A percentile compares a stretch with the other conserved stretches of the same genome.
These are phyloP conservation scores for Chrysaora quinquecirrha DNA, from an alignment of 30 jellyfish, hydroid and myxozoan genomes.

Conservation along the genomic window DNA sequence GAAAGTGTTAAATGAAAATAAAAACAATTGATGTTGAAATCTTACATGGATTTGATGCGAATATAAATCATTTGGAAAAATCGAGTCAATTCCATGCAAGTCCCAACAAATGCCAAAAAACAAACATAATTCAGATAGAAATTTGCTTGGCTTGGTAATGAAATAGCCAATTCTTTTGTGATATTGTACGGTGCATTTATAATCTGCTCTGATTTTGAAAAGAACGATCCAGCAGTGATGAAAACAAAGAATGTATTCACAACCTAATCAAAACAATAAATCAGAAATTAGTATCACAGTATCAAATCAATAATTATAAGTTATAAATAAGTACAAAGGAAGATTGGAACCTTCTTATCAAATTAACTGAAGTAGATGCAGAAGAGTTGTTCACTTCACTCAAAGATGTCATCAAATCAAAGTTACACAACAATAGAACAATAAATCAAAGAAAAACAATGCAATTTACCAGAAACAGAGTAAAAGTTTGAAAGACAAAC, in stretches of 20 bases:
- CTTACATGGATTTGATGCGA: not conserved
- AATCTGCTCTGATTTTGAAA: slow-evolving; percentile 47
- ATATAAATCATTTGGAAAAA: slow-evolving; percentile 34
- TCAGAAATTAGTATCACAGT: not conserved
- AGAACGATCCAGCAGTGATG: slow-evolving; percentile 88
- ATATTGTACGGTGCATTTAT: slow-evolving; percentile 63
- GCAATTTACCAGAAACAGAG: not conserved
- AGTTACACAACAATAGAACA: too few relatives aligned
- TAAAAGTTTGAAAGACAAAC: not conserved
- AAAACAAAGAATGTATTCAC: slow-evolving; percentile 92
- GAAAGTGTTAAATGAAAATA: too few relatives aligned
- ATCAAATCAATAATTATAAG: not conserved
- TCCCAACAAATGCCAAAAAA: slow-evolving; percentile 78
- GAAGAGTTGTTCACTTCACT: too few relatives aligned
- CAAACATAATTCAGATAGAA: slow-evolving; percentile 77
- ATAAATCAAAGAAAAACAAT: too few relatives aligned
- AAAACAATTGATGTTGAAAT: not conserved
- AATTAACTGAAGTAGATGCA: too few relatives aligned
- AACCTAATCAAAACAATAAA: slow-evolving; percentile 66
- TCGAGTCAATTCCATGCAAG: slow-evolving; percentile 80
- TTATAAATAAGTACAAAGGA: too few relatives aligned
- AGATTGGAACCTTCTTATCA: too few relatives aligned
- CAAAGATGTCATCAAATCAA: too few relatives aligned
- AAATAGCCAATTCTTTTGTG: slow-evolving; percentile 72
- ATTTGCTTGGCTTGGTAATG: slow-evolving; percentile 93